Evolutionary conservation across 2,113 vertebrate genomes (phyloP), one percentile per base, ranked within the genome.

Genomic region (Chionomys nivalis): DNA sequence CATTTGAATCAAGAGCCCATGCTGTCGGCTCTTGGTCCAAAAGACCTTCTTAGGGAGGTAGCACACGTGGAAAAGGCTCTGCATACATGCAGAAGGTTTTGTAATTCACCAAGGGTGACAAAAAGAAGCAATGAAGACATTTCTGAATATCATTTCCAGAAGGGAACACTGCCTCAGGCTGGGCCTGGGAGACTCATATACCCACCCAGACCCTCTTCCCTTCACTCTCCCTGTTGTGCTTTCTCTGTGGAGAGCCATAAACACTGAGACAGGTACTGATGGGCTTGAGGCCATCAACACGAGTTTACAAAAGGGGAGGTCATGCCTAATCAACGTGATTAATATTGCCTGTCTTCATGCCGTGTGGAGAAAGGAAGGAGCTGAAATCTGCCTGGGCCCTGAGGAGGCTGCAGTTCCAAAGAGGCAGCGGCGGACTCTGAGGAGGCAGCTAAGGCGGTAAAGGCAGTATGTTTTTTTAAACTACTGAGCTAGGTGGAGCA

Each of bases 261-360:
- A 96, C 89, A 89, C 28, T 16, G 28, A 0, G 55, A 97, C 91
- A 92, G 88, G 83, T 82, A 94, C 91, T 92, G 93, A 96, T 79
- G 65, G 52, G 94, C 90, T 94, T 87, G 91, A 93, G 91, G 92
- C 72, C n/a, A 93, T 90, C 91, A 66, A 47, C 94, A 87, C 0
- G 68, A 78, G 70, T 93, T 96, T 97, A 94, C 87, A 83, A 93
- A 95, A 95, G 93, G 75, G 91, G 83, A 93, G 90, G 94, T 93
- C 87, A 33, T 90, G 91, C 47, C 49, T 83, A 93, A 97, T 94
- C 81, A 90, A 55, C 79, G 19, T 96, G 97, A 97, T 96, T 89
- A 87, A 93, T 92, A 76, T 76, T 5, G 3, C 52, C 79, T 26
- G 39, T 42, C 93, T 88, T 76, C 44, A n/a, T 65, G 47, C 63